Conservation (phyloP, 92 coral and sea anemone species). For the Zoanthus solanderi region DNA sequence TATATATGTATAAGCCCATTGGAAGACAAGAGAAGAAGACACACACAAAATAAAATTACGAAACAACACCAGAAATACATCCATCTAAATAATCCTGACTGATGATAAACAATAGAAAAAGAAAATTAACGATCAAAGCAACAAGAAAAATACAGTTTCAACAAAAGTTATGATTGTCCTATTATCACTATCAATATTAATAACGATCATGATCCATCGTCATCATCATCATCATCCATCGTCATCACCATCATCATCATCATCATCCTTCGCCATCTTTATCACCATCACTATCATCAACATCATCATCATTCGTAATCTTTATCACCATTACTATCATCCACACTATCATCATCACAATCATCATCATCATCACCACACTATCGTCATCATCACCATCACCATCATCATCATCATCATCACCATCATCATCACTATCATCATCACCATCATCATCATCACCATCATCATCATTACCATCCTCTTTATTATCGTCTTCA, state of each 20-base stretch:
- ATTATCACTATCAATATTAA: neutral
- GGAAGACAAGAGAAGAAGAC: too few relatives aligned
- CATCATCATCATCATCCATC: neutral
- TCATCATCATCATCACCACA: too few relatives aligned
- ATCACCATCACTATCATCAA: neutral
- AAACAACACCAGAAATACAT: too few relatives aligned
- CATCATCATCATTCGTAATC: neutral
- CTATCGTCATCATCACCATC: neutral
- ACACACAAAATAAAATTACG: too few relatives aligned
- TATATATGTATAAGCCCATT: too few relatives aligned
- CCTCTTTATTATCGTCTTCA: neutral
- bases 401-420: neutral
- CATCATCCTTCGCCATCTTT: neutral
- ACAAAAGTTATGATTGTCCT: too few relatives aligned
- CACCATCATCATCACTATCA: neutral
- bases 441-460: neutral
- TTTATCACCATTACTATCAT: neutral
- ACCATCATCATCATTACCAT: neutral
- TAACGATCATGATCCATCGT: too few relatives aligned
- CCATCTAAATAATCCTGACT: too few relatives aligned
- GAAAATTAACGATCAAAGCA: too few relatives aligned
- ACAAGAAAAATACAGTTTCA: too few relatives aligned
- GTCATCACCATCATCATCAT: neutral
- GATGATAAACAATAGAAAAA: too few relatives aligned
- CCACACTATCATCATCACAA: neutral